Evolutionary conservation across 2,113 vertebrate genomes (phyloP).

Genomic region (Tetraodon nigroviridis): DNA sequence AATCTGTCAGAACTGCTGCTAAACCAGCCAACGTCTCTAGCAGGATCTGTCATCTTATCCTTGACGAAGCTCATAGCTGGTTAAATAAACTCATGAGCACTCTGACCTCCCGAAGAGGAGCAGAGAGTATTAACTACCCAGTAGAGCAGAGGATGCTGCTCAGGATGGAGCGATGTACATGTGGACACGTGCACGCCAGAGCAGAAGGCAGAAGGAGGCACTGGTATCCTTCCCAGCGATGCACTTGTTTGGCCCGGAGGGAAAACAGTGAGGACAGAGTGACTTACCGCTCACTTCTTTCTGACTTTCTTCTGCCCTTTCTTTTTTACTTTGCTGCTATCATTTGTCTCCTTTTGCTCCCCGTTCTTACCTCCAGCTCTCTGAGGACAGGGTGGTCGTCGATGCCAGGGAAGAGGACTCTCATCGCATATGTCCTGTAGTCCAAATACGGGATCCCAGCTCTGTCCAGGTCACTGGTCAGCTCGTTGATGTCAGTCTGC

Average conservation of each 20-base stretch:
- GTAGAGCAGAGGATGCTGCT: slow-evolving; percentile 11
- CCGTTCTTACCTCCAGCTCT: slow-evolving; percentile 87
- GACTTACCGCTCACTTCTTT: background rate
- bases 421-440: slow-evolving; percentile 95
- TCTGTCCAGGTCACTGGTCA: slow-evolving; percentile 95
- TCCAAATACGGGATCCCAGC: slow-evolving; percentile 95
- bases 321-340: slow-evolving; percentile 8
- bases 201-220: slow-evolving; percentile 35
- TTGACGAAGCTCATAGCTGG: slow-evolving; percentile 6
- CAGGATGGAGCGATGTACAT: slow-evolving; percentile 19
- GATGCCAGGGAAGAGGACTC: slow-evolving; percentile 96
- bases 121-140: slow-evolving; percentile 44
- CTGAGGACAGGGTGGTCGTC: slow-evolving; percentile 95
- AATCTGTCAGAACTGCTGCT: background rate
- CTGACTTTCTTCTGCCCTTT: slow-evolving; percentile 17
- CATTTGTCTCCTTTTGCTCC: background rate
- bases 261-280: slow-evolving; percentile 7
- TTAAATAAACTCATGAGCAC: slow-evolving; percentile 22
- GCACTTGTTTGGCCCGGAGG: slow-evolving; percentile 29
- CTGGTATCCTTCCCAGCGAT: slow-evolving; percentile 33
- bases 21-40: background rate
- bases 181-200: slow-evolving; percentile 5
- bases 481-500: slow-evolving; percentile 97
- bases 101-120: slow-evolving; percentile 12
- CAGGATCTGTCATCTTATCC: background rate